Conservation (phyloP, 2,113 vertebrate genomes). For the Ophthalmolycus amberensis region DNA sequence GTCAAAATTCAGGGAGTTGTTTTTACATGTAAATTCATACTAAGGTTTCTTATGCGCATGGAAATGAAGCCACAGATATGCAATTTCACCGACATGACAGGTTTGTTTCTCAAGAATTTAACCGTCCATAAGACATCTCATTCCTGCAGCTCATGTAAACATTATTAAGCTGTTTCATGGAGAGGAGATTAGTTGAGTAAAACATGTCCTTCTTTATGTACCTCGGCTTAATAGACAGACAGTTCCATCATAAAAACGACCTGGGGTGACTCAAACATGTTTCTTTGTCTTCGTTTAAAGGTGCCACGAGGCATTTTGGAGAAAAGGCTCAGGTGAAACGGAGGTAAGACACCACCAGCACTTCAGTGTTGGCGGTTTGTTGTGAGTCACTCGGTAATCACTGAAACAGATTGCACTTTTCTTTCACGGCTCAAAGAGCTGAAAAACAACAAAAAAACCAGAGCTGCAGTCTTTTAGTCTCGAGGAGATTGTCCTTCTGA, state of each 20-base stretch:
- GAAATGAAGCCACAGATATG: constrained; percentile 1
- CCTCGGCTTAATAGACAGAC: constrained; percentile 18
- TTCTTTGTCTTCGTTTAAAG: constrained; percentile 11
- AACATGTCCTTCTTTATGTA: constrained; percentile 4
- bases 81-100: constrained; percentile 22
- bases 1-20: constrained; percentile 13
- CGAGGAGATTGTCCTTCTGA: constrained; percentile 41
- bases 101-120: constrained; percentile 15
- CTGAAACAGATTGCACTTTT: constrained; percentile 55
- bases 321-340: constrained; percentile 16
- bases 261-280: constrained; percentile 9
- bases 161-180: constrained; percentile 18
- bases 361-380: constrained; percentile 35
- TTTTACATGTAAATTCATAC: constrained; percentile 9
- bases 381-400: constrained; percentile 53
- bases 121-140: background rate
- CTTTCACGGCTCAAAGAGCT: constrained; percentile 41
- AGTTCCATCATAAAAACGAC: background rate
- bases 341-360: constrained; percentile 33
- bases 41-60: background rate
- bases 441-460: background rate
- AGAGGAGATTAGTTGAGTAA: constrained; percentile 2
- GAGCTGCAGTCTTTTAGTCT: constrained; percentile 36
- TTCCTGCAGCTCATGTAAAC: constrained; percentile 38
- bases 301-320: constrained; percentile 29